phyloP scores from a whole-genome alignment of 2,797 vertebrate genomes.

The Micropoecilia bifurca region DNA sequence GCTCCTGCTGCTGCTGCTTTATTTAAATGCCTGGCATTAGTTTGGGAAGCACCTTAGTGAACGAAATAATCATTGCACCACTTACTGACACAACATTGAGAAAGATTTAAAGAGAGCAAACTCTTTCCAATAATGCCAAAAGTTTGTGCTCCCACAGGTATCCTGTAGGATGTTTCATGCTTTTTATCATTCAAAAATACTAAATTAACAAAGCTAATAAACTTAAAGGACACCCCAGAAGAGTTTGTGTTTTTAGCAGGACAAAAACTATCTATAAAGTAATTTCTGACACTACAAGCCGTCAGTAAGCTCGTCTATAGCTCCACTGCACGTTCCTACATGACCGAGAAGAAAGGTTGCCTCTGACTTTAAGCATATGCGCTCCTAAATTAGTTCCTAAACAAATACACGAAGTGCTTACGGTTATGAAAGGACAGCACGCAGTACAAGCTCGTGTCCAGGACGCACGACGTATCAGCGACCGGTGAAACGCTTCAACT shows the following conservation, averaged over 20 bases:
- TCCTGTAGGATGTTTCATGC: neutral
- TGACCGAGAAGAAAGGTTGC: neutral
- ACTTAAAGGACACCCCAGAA: neutral
- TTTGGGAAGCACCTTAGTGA: neutral
- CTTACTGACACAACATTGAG: slow-evolving; percentile 13
- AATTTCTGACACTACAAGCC: neutral
- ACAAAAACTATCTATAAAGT: neutral
- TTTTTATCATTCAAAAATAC: neutral
- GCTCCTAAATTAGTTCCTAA: slow-evolving; percentile 13
- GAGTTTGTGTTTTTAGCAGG: neutral
- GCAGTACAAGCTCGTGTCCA: slow-evolving; percentile 37
- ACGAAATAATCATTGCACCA: slow-evolving; percentile 17
- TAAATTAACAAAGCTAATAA: neutral
- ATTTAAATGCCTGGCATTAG: slow-evolving; percentile 38
- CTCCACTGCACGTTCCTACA: neutral
- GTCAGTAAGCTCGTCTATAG: neutral
- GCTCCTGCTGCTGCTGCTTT: slow-evolving; percentile 2
- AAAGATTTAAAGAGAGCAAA: neutral
- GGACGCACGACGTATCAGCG: slow-evolving; percentile 42
- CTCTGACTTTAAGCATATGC: neutral
- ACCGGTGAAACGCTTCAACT: slow-evolving; percentile 43
- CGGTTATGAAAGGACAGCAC: slow-evolving; percentile 44
- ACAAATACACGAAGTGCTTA: slow-evolving; percentile 54
- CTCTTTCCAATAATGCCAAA: slow-evolving; percentile 1
- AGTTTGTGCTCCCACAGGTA: neutral